phyloP scores from a whole-genome alignment of 2,888 invertebrate species.

The Clusia tigrina region DNA sequence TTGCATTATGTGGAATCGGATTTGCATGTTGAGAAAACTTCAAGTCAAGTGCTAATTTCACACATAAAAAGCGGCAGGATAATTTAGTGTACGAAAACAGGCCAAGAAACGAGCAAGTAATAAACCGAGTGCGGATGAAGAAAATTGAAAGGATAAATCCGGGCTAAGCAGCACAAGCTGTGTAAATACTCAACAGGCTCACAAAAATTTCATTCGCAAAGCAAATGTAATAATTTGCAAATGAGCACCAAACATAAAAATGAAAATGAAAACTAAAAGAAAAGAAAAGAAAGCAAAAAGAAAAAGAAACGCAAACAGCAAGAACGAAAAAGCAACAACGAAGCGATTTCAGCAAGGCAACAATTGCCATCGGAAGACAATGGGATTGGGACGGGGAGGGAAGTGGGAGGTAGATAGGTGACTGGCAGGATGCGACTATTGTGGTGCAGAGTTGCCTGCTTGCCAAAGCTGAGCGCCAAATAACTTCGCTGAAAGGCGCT shows the following conservation, averaged over 20 bases:
- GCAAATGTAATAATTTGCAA: neutral
- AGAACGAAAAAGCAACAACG: too few relatives aligned
- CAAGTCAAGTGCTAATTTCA: conserved; percentile 31
- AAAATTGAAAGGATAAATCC: conserved; percentile 1
- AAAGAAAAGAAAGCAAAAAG: neutral
- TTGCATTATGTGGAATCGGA: conserved; percentile 49
- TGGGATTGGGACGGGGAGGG: too few relatives aligned
- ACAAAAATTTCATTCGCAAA: too few relatives aligned
- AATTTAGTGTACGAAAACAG: neutral
- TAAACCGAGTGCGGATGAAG: conserved; percentile 29
- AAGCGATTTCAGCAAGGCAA: too few relatives aligned
- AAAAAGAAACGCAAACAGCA: neutral
- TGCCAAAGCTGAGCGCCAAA: neutral
- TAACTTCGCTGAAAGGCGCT: neutral
- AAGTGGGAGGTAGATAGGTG: too few relatives aligned
- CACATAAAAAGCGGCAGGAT: conserved; percentile 18
- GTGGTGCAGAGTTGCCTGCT: too few relatives aligned
- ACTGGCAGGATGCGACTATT: too few relatives aligned
- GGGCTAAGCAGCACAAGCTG: neutral
- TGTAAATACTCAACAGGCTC: neutral
- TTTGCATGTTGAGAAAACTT: conserved; percentile 21
- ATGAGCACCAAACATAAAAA: neutral
- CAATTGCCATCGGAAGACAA: too few relatives aligned
- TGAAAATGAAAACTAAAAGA: neutral
- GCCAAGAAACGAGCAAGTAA: conserved; percentile 33